Evolutionary conservation across 1,140 invertebrate genomes (phyloP), one percentile per base, ranked within the genome.

Genomic region (Thaumatotibia leucotreta): DNA sequence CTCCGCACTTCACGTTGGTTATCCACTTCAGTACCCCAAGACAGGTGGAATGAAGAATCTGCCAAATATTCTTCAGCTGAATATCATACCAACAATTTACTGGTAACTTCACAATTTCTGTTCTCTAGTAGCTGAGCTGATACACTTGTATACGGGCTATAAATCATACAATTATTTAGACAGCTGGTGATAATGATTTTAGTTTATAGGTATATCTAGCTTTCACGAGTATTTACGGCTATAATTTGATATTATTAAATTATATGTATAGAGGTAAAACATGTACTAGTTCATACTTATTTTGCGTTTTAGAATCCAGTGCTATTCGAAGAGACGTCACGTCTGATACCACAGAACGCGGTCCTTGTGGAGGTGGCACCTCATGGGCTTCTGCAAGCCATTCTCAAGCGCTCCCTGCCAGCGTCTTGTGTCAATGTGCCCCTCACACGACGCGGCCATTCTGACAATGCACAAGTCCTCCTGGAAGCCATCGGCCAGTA

Each of bases 31-130:
- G 94, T 97, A 31, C 94, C 94, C 0, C 94, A 96, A 79, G 73
- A 64, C 11, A 83, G 89, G 14, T 98, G 97, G 97, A 91, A 93
- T 10, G 90, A 93, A 1, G 84, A 94, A 0, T 73, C 92, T 1
- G 94, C 95, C 0, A 92, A 94, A 66, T 87, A 93, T 24, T 97
- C 95, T 0, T 98, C 97, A 0, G 94, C 97, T 0, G 96, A 97
- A 72, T 99, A 99, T 80, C 96, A 97, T 76, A 97, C 97, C 0
- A 98, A 98, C 80, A 99, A 98, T 84, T 91, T 98, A 4, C 87
- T 97, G 29, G 81, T 85, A 74, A 79, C 70, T 49, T 70, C 14
- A 31, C 0, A 33, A 32, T 65, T 27, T n/a, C n/a, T n/a, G n/a
- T n/a, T n/a, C n/a, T n/a, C n/a, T n/a, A n/a, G n/a, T n/a, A n/a